A percentile compares a stretch with the other conserved stretches of the same genome.
phyloP scores from a whole-genome alignment of 2,113 vertebrate species.

The Siphamia tubifer region DNA sequence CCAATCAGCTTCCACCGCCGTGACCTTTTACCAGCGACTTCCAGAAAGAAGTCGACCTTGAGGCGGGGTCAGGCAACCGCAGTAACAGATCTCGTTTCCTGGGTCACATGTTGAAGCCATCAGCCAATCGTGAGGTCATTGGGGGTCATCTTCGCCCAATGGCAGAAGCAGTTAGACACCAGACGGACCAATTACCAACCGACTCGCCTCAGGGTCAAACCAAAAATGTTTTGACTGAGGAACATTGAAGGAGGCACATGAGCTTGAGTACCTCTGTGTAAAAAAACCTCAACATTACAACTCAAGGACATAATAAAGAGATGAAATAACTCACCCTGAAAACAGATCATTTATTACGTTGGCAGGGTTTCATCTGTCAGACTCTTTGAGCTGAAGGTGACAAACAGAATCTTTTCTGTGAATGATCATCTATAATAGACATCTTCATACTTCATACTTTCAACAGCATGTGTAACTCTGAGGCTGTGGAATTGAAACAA shows the following conservation, averaged over 20 bases:
- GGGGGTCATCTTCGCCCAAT: slow-evolving; percentile 64
- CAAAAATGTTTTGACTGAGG: slow-evolving; percentile 50
- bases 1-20: slow-evolving; percentile 60
- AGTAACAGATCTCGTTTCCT: slow-evolving; percentile 70
- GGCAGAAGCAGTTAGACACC: slow-evolving; percentile 55
- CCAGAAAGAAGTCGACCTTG: slow-evolving; percentile 71
- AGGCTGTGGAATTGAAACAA: too few species aligned
- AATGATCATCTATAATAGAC: too few species aligned
- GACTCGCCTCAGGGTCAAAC: slow-evolving; percentile 55
- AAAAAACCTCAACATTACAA: background rate
- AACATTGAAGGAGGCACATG: slow-evolving; percentile 6
- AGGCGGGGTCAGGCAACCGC: slow-evolving; percentile 66
- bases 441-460: too few species aligned
- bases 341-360: too few species aligned
- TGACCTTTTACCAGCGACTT: slow-evolving; percentile 62
- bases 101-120: slow-evolving; percentile 82
- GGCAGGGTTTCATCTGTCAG: too few species aligned
- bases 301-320: background rate
- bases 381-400: too few species aligned
- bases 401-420: too few species aligned
- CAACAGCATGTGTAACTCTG: too few species aligned
- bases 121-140: slow-evolving; percentile 69
- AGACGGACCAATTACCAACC: slow-evolving; percentile 67
- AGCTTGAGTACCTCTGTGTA: background rate
- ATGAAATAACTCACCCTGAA: too few species aligned